These are phyloP conservation scores for Trachelus troglodyta DNA, from an alignment of 2,888 invertebrate species.

Conservation along the genomic window DNA sequence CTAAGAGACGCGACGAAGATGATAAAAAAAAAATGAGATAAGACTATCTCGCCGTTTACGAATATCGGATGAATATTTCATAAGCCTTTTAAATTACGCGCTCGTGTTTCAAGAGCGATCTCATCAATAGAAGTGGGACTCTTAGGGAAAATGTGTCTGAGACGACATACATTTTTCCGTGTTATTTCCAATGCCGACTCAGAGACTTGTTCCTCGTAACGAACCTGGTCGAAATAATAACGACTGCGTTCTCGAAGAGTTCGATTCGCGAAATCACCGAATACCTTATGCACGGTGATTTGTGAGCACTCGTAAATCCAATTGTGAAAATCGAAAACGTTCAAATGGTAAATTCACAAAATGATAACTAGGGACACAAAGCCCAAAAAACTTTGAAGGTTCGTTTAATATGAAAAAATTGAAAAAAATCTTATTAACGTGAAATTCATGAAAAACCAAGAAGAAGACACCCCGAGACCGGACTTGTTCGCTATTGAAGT, in stretches of 20 bases:
- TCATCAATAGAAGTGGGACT: not conserved
- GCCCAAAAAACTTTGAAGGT: too few relatives aligned
- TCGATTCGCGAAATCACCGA: not conserved
- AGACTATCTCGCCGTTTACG: not conserved
- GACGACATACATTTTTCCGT: too few relatives aligned
- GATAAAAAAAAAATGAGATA: not conserved
- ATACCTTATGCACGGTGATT: not conserved
- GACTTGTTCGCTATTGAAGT: not conserved
- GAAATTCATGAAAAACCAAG: constrained; percentile 5
- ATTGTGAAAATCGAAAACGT: not conserved
- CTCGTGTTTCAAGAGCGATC: not conserved
- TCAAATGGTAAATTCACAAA: too few relatives aligned
- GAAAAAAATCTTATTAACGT: constrained; percentile 13
- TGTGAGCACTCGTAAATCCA: not conserved
- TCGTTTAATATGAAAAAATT: not conserved
- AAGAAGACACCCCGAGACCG: too few relatives aligned
- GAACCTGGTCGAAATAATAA: not conserved
- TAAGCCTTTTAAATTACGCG: not conserved
- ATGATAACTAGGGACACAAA: too few relatives aligned
- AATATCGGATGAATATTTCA: not conserved
- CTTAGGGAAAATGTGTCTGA: too few relatives aligned
- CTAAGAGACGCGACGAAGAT: not conserved
- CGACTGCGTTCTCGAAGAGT: not conserved
- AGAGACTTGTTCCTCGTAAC: not conserved
- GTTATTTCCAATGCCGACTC: too few relatives aligned